Conservation (phyloP, 2,797 vertebrate species). For the Enteromius anoplus region DNA sequence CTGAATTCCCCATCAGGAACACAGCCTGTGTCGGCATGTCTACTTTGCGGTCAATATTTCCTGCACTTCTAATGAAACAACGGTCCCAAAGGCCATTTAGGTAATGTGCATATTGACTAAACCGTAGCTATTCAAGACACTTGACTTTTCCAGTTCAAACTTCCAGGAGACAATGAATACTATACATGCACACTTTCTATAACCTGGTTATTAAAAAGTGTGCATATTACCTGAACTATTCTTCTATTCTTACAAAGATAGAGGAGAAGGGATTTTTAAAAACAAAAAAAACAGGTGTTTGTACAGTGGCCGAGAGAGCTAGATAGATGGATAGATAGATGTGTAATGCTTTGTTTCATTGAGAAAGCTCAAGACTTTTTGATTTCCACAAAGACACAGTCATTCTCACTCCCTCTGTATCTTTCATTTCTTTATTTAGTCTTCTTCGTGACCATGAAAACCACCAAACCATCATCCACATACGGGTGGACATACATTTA, state of each 20-base stretch:
- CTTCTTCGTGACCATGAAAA: slow-evolving; percentile 35
- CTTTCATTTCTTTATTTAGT: slow-evolving; percentile 38
- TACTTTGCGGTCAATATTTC: slow-evolving; percentile 43
- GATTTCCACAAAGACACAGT: not conserved
- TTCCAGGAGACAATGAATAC: slow-evolving; percentile 28
- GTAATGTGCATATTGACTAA: slow-evolving; percentile 46
- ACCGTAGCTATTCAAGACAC: slow-evolving; percentile 36
- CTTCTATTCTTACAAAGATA: slow-evolving; percentile 42
- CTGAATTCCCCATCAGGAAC: not conserved
- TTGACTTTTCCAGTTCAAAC: slow-evolving; percentile 17
- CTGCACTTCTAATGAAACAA: slow-evolving; percentile 52
- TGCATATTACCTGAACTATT: slow-evolving; percentile 8
- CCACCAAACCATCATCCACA: slow-evolving; percentile 37
- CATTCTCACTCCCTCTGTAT: not conserved
- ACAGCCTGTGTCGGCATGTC: slow-evolving; percentile 24
- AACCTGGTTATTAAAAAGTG: not conserved
- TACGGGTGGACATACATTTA: slow-evolving; percentile 16
- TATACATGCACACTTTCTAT: slow-evolving; percentile 36
- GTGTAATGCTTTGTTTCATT: no score
- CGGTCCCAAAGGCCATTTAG: slow-evolving; percentile 33
- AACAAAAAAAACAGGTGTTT: not conserved
- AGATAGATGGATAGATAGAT: not conserved
- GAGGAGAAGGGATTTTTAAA: slow-evolving; percentile 27
- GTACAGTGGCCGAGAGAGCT: no score
- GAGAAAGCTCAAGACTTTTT: not conserved